These are phyloP conservation scores for Cabera pusaria DNA, from an alignment of 2,888 invertebrate genomes.

Conservation along the genomic window DNA sequence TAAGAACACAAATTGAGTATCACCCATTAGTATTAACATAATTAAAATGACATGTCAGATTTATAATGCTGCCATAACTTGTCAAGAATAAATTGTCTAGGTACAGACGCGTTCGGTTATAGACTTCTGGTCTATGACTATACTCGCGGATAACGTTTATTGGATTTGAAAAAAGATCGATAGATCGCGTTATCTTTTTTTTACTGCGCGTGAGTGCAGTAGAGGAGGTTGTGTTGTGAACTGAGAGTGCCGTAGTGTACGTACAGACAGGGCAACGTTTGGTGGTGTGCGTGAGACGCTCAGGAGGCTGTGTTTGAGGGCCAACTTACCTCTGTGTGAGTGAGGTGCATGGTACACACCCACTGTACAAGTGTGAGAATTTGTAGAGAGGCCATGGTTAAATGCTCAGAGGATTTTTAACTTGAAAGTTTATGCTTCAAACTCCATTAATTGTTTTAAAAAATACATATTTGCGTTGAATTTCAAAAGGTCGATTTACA, in stretches of 20 bases:
- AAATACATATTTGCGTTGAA: too few relatives aligned
- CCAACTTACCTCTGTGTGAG: slow-evolving; percentile 55
- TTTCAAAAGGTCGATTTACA: too few relatives aligned
- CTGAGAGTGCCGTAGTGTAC: slow-evolving; percentile 79
- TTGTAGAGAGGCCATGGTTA: slow-evolving; percentile 51
- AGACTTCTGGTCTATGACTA: slow-evolving; percentile 72
- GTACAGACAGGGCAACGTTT: slow-evolving; percentile 58
- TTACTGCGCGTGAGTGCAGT: slow-evolving; percentile 83
- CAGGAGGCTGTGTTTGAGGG: slow-evolving; percentile 65
- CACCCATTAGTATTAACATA: slow-evolving; percentile 79
- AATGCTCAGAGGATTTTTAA: slow-evolving; percentile 17
- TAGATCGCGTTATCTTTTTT: slow-evolving; percentile 80
- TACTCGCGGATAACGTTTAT: slow-evolving; percentile 64
- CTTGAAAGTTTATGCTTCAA: too few relatives aligned
- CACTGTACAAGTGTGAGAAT: slow-evolving; percentile 61
- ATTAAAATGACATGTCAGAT: slow-evolving; percentile 78
- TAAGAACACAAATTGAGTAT: slow-evolving; percentile 76
- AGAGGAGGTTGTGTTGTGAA: slow-evolving; percentile 79
- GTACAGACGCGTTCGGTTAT: slow-evolving; percentile 64
- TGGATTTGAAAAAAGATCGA: slow-evolving; percentile 78
- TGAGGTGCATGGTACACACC: slow-evolving; percentile 75
- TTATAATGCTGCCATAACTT: slow-evolving; percentile 76
- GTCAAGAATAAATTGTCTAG: slow-evolving; percentile 60
- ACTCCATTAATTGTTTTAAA: too few relatives aligned
- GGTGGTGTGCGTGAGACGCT: slow-evolving; percentile 63